Percentiles rank a stretch among this genome's conserved stretches.
phyloP scores from a whole-genome alignment of 92 coral and sea anemone species.

The Actinernus sp. region DNA sequence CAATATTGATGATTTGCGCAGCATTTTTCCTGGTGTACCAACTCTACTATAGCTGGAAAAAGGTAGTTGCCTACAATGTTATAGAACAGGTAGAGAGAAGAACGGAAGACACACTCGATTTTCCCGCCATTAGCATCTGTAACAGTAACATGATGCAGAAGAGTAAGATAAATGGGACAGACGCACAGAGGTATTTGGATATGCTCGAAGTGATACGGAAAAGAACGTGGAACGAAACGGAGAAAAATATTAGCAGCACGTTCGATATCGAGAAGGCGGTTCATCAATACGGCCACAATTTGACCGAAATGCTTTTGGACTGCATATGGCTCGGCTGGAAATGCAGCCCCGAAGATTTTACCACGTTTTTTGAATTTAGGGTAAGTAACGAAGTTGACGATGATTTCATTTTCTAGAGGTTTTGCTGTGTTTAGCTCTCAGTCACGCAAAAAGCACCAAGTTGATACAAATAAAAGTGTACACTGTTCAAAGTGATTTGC shows the following conservation, averaged over 20 bases:
- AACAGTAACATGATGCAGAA: constrained; percentile 70
- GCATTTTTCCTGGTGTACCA: constrained; percentile 33
- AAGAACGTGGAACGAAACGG: background rate
- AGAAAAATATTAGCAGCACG: constrained; percentile 3
- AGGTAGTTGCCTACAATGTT: constrained; percentile 16
- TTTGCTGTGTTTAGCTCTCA: too few species aligned
- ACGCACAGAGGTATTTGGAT: constrained; percentile 74
- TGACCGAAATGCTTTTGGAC: constrained; percentile 38
- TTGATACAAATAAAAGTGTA: too few species aligned
- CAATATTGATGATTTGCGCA: constrained; percentile 29
- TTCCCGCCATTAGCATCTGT: constrained; percentile 75
- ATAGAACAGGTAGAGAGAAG: constrained; percentile 21
- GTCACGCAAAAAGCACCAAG: too few species aligned
- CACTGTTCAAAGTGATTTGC: too few species aligned
- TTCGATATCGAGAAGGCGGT: constrained; percentile 50
- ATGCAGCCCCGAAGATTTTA: constrained; percentile 42
- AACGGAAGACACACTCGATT: constrained; percentile 15
- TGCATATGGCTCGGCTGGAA: constrained; percentile 11
- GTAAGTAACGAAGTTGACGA: too few species aligned
- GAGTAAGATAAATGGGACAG: constrained; percentile 62
- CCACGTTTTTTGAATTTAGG: constrained; percentile 28
- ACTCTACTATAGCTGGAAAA: constrained; percentile 29
- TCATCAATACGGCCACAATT: constrained; percentile 27
- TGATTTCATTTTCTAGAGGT: too few species aligned
- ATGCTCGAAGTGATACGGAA: constrained; percentile 10